These are phyloP conservation scores for Agrotis segetum DNA, from an alignment of 2,888 invertebrate species.

Conservation along the genomic window DNA sequence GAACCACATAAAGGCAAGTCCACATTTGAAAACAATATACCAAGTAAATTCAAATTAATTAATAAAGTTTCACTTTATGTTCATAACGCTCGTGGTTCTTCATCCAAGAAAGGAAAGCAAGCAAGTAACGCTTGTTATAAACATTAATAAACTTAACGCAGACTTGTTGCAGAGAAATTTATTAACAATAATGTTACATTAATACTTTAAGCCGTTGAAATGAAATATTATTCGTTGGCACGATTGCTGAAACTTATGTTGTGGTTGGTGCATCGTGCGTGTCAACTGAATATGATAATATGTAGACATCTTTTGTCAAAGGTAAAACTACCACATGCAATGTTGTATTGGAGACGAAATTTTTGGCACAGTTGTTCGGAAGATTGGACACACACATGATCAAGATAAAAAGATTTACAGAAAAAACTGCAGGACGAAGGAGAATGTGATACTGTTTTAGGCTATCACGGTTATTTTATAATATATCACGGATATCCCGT, in stretches of 20 bases:
- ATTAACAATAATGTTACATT: slow-evolving; percentile 71
- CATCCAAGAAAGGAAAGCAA: slow-evolving; percentile 51
- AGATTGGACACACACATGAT: background rate
- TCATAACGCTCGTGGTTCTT: slow-evolving; percentile 26
- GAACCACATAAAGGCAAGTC: background rate
- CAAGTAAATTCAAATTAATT: slow-evolving; percentile 28
- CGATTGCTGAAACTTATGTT: slow-evolving; percentile 68
- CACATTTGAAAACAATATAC: background rate
- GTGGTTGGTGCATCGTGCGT: slow-evolving; percentile 15
- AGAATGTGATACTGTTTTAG: too few species aligned
- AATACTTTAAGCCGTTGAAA: slow-evolving; percentile 71
- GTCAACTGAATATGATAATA: slow-evolving; percentile 5
- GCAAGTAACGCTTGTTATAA: slow-evolving; percentile 52
- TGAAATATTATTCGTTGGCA: slow-evolving; percentile 79
- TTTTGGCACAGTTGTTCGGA: background rate
- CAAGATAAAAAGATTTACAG: background rate
- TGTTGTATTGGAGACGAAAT: background rate
- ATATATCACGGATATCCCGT: too few species aligned
- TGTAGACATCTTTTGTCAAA: background rate
- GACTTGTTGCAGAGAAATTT: slow-evolving; percentile 68
- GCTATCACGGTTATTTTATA: too few species aligned
- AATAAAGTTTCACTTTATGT: slow-evolving; percentile 44
- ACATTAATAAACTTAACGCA: slow-evolving; percentile 68
- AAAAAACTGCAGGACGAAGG: background rate
- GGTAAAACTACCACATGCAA: slow-evolving; percentile 6